Conservation (phyloP, 1,140 invertebrate species). For the Coelopa frigida region DNA sequence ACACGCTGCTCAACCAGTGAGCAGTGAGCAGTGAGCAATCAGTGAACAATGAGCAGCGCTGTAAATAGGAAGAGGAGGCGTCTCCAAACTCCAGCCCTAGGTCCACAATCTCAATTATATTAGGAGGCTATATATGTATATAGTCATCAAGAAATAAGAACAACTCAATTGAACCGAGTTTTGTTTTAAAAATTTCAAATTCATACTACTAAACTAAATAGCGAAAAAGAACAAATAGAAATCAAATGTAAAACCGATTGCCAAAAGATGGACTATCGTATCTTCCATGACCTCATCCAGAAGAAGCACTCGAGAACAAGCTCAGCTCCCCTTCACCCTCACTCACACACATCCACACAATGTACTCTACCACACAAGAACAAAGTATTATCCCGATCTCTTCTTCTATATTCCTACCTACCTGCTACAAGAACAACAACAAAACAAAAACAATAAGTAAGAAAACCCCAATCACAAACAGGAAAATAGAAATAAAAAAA, state of each 20-base stretch:
- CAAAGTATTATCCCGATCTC: background rate
- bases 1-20: conserved; percentile 65
- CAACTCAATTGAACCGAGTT: no score
- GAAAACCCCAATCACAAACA: conserved; percentile 1
- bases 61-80: no score
- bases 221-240: background rate
- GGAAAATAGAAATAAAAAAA: background rate
- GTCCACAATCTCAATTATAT: no score
- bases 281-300: conserved; percentile 28
- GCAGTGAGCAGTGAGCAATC: background rate
- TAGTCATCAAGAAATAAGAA: no score
- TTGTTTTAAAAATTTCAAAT: no score
- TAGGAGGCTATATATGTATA: no score
- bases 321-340: background rate
- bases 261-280: conserved; percentile 43
- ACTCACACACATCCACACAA: conserved; percentile 2
- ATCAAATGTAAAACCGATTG: conserved; percentile 18
- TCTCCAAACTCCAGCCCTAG: no score
- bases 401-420: conserved; percentile 3
- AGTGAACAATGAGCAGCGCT: no score
- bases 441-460: conserved; percentile 7
- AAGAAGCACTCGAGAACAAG: background rate
- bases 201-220: no score
- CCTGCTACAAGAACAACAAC: background rate
- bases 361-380: background rate